phyloP scores from a whole-genome alignment of 2,888 invertebrate species.

The Seladonia tumulorum region DNA sequence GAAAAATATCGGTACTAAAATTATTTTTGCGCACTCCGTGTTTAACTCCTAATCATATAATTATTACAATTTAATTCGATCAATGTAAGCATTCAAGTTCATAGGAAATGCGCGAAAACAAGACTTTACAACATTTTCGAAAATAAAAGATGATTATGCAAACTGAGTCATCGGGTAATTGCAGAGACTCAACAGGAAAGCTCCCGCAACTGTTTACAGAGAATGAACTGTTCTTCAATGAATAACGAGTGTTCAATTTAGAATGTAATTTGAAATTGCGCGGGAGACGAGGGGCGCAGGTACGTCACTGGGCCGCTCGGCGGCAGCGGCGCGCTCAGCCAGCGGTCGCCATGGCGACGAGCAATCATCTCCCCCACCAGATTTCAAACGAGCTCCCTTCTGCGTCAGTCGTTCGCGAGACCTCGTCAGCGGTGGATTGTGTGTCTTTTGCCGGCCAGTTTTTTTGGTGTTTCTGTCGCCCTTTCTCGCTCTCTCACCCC shows the following conservation, averaged over 20 bases:
- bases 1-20: no score
- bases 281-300: background rate
- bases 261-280: background rate
- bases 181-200: no score
- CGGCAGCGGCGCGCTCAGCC: constrained; percentile 62
- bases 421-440: constrained; percentile 55
- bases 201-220: no score
- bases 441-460: background rate
- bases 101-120: no score
- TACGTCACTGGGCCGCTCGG: constrained; percentile 20
- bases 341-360: constrained; percentile 76
- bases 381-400: constrained; percentile 59
- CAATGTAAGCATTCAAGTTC: no score
- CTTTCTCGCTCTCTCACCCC: constrained; percentile 16
- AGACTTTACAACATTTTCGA: no score
- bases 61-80: no score
- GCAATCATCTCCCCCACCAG: constrained; percentile 76
- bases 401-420: constrained; percentile 74
- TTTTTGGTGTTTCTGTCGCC: constrained; percentile 8
- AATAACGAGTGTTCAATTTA: background rate
- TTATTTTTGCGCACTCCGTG: no score
- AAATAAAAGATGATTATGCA: no score
- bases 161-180: no score
- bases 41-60: no score
- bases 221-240: no score